phyloP scores from a whole-genome alignment of 2,888 invertebrate species.

The Scaptodrosophila latifasciaeformis region DNA sequence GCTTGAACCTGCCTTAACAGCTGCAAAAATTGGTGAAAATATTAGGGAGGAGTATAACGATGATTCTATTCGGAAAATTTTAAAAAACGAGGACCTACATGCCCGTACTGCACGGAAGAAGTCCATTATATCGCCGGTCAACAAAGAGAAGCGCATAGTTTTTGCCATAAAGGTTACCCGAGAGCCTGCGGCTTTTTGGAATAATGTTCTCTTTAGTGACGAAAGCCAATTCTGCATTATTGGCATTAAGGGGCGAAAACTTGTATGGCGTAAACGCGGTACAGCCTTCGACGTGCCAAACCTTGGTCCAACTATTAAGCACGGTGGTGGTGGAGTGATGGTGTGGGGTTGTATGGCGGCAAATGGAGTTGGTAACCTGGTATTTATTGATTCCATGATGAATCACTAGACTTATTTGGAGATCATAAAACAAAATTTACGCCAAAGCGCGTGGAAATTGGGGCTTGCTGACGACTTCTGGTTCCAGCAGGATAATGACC shows the following conservation, averaged over 20 bases:
- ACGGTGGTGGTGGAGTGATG: slow-evolving; percentile 27
- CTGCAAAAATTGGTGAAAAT: too few species aligned
- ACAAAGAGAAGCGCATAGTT: slow-evolving; percentile 13
- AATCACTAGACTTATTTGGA: slow-evolving; percentile 17
- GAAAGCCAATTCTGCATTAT: slow-evolving; percentile 20
- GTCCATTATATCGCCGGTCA: slow-evolving; percentile 4
- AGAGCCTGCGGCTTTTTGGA: slow-evolving; percentile 12
- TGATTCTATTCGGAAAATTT: too few species aligned
- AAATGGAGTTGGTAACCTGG: slow-evolving; percentile 26
- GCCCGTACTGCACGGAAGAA: slow-evolving; percentile 15
- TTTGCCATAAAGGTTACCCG: slow-evolving; percentile 9
- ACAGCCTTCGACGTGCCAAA: slow-evolving; percentile 16
- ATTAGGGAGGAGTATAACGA: too few species aligned
- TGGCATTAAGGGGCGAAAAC: slow-evolving; percentile 12
- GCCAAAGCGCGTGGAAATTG: slow-evolving; percentile 20
- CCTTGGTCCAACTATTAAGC: slow-evolving; percentile 23
- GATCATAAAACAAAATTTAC: slow-evolving; percentile 23
- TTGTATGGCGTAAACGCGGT: slow-evolving; percentile 22
- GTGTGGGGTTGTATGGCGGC: slow-evolving; percentile 31
- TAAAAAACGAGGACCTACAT: neutral
- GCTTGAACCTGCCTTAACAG: slow-evolving; percentile 8
- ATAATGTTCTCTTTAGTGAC: slow-evolving; percentile 16
- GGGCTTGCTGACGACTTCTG: slow-evolving; percentile 2
- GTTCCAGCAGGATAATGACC: slow-evolving; percentile 28
- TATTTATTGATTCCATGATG: slow-evolving; percentile 24